Percentiles rank a stretch among this genome's conserved stretches.
These are phyloP conservation scores for Chionomys nivalis DNA, from an alignment of 2,113 vertebrate genomes.

Conservation along the genomic window DNA sequence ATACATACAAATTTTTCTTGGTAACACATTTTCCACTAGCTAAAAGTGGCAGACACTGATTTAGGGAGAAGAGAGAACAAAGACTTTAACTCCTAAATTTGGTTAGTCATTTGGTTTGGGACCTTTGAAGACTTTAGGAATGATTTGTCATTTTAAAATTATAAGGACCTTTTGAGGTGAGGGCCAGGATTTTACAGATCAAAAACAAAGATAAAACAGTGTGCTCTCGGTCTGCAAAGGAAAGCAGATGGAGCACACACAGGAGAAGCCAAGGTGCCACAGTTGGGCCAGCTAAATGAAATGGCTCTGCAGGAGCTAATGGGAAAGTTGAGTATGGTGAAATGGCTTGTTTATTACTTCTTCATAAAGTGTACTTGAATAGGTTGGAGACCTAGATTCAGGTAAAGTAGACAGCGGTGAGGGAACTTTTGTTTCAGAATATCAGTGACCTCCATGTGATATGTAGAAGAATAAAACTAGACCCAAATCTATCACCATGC, in stretches of 20 bases:
- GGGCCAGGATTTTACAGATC: background rate
- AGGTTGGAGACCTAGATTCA: background rate
- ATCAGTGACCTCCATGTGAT: background rate
- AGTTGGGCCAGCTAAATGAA: background rate
- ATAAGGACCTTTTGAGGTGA: background rate
- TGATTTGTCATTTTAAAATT: conserved; percentile 20
- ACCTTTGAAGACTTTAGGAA: background rate
- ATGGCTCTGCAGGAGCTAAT: background rate
- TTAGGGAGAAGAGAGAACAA: background rate
- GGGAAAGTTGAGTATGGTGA: background rate
- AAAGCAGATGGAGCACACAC: background rate
- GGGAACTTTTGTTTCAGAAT: background rate
- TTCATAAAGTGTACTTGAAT: background rate
- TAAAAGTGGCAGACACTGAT: conserved; percentile 35
- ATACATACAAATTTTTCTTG: background rate
- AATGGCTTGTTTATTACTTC: background rate
- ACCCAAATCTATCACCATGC: too few relatives aligned
- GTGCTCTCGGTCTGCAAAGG: background rate
- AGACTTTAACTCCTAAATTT: background rate
- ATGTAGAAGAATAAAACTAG: too few relatives aligned
- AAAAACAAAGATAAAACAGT: conserved; percentile 6
- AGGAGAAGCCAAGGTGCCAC: background rate
- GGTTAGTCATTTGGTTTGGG: conserved; percentile 24
- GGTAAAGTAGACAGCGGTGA: background rate
- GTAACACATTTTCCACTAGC: background rate